These are phyloP conservation scores for Papilio dardanus DNA, from an alignment of 1,140 invertebrate genomes.

Conservation along the genomic window DNA sequence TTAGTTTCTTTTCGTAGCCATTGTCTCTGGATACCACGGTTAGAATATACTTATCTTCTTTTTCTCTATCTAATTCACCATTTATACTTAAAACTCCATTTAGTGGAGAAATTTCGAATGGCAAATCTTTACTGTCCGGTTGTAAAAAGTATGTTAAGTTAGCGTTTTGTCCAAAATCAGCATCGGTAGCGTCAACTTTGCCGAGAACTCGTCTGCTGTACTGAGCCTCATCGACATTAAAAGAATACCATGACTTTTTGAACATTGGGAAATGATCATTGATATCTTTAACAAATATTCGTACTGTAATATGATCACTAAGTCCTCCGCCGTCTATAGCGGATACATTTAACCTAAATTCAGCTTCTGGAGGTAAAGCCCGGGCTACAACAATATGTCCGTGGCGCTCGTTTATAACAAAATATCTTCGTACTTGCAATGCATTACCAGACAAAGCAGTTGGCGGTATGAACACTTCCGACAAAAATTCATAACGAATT, in stretches of 20 bases:
- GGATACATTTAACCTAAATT: conserved; percentile 90
- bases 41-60: conserved; percentile 87
- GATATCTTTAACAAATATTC: conserved; percentile 88
- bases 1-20: conserved; percentile 83
- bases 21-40: conserved; percentile 90
- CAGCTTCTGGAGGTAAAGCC: conserved; percentile 88
- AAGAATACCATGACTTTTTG: conserved; percentile 91
- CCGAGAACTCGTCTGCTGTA: conserved; percentile 88
- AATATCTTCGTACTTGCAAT: conserved; percentile 84
- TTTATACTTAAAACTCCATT: conserved; percentile 89
- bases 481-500: conserved; percentile 89
- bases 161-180: conserved; percentile 89
- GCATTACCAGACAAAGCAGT: conserved; percentile 69
- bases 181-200: conserved; percentile 89
- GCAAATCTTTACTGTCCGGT: conserved; percentile 84
- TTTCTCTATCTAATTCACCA: conserved; percentile 91
- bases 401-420: conserved; percentile 87
- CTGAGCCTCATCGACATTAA: conserved; percentile 90
- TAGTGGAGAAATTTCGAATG: conserved; percentile 88
- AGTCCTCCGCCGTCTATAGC: conserved; percentile 90
- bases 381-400: conserved; percentile 91
- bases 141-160: conserved; percentile 89
- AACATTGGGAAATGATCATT: conserved; percentile 94
- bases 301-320: conserved; percentile 86
- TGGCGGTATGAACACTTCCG: conserved; percentile 85